Conservation (phyloP, 2,797 vertebrate species). For the Chloroceryle inda region DNA sequence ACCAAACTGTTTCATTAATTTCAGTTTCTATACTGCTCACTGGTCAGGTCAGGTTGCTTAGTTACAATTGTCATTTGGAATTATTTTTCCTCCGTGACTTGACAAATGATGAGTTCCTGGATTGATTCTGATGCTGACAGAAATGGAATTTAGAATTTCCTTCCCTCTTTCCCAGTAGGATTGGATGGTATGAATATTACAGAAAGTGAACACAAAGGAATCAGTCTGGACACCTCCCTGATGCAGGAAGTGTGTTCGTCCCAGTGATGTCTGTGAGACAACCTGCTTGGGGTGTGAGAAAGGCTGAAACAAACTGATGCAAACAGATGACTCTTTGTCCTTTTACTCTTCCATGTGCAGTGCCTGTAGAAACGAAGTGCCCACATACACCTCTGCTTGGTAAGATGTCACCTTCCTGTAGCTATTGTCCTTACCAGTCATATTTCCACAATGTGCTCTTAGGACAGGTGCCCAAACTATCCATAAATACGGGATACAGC, state of each 20-base stretch:
- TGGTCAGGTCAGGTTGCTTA: conserved; percentile 13
- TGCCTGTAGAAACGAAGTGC: background rate
- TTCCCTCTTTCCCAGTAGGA: background rate
- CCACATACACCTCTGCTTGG: background rate
- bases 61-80: conserved; percentile 38
- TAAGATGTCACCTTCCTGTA: background rate
- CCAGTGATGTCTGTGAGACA: background rate
- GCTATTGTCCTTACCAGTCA: background rate
- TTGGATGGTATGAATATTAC: background rate
- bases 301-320: background rate
- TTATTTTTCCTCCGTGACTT: conserved; percentile 19
- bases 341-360: background rate
- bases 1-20: conserved; percentile 31
- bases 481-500: background rate
- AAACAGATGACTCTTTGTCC: background rate
- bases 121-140: conserved; percentile 27
- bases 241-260: background rate
- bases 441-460: background rate
- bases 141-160: background rate
- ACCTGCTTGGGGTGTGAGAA: background rate
- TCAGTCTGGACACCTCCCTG: background rate
- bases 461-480: background rate
- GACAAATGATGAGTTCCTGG: background rate
- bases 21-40: background rate
- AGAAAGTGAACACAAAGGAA: background rate